Conservation (phyloP, 2,113 vertebrate genomes). For the Mandrillus leucophaeus region DNA sequence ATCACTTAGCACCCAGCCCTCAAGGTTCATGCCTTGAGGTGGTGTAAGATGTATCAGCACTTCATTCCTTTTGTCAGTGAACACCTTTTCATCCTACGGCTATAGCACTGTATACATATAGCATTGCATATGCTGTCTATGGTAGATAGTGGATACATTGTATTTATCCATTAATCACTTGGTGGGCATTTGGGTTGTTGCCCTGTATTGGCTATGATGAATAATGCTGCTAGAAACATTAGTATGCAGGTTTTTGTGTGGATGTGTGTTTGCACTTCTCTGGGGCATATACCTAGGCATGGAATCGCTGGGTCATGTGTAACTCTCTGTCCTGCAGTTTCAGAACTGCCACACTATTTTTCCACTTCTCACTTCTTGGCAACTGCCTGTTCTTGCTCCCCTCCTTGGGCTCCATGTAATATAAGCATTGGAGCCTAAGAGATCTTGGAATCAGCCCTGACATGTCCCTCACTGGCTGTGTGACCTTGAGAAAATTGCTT, state of each 20-base stretch:
- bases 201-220: accelerated
- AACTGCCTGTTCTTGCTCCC: accelerated
- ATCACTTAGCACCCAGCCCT: accelerated
- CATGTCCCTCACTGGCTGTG: background rate
- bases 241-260: background rate
- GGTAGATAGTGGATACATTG: no score
- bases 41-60: accelerated
- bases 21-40: accelerated
- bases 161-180: accelerated
- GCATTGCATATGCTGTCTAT: no score
- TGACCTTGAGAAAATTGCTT: background rate
- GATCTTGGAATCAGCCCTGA: background rate
- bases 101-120: no score
- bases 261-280: accelerated
- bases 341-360: background rate
- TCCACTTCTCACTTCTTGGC: accelerated
- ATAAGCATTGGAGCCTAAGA: background rate
- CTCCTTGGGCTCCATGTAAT: accelerated
- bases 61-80: accelerated
- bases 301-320: background rate
- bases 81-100: accelerated
- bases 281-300: accelerated
- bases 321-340: accelerated
- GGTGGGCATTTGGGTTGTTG: background rate
- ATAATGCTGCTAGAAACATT: accelerated